Conservation (phyloP, 2,113 vertebrate species). For the Atrichornis clamosus region DNA sequence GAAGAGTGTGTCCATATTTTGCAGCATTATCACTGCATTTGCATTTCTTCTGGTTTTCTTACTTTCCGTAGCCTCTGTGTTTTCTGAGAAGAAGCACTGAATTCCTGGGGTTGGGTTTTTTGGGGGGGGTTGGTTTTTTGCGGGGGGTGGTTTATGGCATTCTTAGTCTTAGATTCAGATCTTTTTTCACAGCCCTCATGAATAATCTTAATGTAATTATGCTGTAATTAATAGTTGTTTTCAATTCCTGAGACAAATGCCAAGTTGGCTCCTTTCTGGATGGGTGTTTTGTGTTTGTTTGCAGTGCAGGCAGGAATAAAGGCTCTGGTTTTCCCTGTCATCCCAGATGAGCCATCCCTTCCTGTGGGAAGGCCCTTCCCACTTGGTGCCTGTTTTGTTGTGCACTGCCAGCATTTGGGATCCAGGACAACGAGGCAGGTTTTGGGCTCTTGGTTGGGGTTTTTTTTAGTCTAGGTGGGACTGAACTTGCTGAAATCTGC, state of each 20-base stretch:
- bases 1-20: background rate
- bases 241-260: background rate
- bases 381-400: fast-evolving
- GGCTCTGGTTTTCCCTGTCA: background rate
- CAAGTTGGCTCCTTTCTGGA: background rate
- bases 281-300: background rate
- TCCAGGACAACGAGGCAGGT: background rate
- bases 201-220: background rate
- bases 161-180: background rate
- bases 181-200: background rate
- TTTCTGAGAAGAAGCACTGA: background rate
- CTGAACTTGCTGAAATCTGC: background rate
- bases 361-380: background rate
- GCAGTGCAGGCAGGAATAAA: background rate
- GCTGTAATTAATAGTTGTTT: background rate
- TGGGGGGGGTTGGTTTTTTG: background rate
- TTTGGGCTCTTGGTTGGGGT: background rate
- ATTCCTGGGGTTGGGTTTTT: background rate
- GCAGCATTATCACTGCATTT: background rate
- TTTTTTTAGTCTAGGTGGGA: background rate
- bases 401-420: too few relatives aligned
- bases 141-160: background rate
- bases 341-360: background rate
- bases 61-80: background rate
- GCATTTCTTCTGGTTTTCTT: background rate